Base-by-base conservation (phyloP, 1,140 invertebrate species). In the Eurytemora carolleeae region DNA sequence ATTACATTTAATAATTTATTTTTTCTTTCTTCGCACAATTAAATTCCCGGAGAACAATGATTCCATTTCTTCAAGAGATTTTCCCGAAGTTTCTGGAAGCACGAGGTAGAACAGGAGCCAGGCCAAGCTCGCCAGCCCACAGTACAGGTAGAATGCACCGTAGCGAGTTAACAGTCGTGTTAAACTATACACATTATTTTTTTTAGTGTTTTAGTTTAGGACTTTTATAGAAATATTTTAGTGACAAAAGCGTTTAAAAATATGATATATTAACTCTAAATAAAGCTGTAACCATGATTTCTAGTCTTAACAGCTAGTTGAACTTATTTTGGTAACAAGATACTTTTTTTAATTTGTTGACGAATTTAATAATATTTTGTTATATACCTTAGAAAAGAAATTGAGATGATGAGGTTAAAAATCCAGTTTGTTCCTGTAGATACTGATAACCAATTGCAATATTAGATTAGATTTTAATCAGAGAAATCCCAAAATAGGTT, bases 351-450 rank as follows among this genome's bases (percentile, higher is more conserved):
- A n/a, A n/a, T n/a, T n/a, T n/a, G n/a, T n/a, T n/a, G n/a, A n/a
- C n/a, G n/a, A n/a, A n/a, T n/a, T n/a, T n/a, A n/a, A n/a, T n/a
- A n/a, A n/a, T n/a, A n/a, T n/a, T n/a, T n/a, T n/a, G n/a, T n/a
- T n/a, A n/a, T n/a, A n/a, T 44, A 44, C 0, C 73, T 71, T 21
- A 80, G 69, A 67, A 81, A 80, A 19, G 78, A 78, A 68, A 81
- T 72, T 1, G 79, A 78, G 16, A 80, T 72, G 16, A 76, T 64
- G 23, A 80, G 68, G 68, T 81, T 81, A 65, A 72, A 76, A 2
- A 74, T 62, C 79, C 79, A 81, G 68, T 80, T 80, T 25, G 69
- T 77, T 17, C 79, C 78, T 75, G 78, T 79, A 20, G 31, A 44
- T n/a, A 44, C 31, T 44, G n/a, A 44, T 12, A 44, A n/a, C n/a